Evolutionary conservation across 1,140 invertebrate genomes (phyloP).

Genomic region (Goniozus legneri): DNA sequence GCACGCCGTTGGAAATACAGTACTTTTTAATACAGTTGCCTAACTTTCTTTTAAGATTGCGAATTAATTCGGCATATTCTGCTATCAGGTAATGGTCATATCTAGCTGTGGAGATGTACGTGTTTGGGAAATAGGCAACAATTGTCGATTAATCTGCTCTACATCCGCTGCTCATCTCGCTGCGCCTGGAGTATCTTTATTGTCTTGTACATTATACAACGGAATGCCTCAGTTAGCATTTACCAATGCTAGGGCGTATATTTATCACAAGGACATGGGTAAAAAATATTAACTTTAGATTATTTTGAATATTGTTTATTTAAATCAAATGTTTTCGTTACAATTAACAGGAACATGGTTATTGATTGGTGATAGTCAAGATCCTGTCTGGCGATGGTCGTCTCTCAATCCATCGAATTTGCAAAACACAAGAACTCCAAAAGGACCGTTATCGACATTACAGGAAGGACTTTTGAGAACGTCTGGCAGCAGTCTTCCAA

Average conservation of each 20-base stretch:
- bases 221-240: constrained; percentile 51
- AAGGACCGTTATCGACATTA: constrained; percentile 43
- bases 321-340: constrained; percentile 1
- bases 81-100: constrained; percentile 47
- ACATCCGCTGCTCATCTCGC: constrained; percentile 47
- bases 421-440: constrained; percentile 30
- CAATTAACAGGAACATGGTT: constrained; percentile 46
- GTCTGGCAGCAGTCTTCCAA: constrained; percentile 36
- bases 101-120: constrained; percentile 49
- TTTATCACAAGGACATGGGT: constrained; percentile 53
- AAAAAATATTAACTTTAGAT: constrained; percentile 12
- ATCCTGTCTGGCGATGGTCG: constrained; percentile 53
- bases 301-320: neutral
- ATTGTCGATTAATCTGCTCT: constrained; percentile 43
- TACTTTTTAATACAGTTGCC: constrained; percentile 13
- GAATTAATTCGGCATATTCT: neutral
- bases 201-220: constrained; percentile 44
- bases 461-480: constrained; percentile 46
- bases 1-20: constrained; percentile 44
- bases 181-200: constrained; percentile 38
- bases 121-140: constrained; percentile 48
- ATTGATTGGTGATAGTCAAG: constrained; percentile 52
- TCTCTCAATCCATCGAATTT: constrained; percentile 39
- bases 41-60: neutral
- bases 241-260: constrained; percentile 47